Conservation (phyloP, 2,113 vertebrate species). For the Centropus unirufus region DNA sequence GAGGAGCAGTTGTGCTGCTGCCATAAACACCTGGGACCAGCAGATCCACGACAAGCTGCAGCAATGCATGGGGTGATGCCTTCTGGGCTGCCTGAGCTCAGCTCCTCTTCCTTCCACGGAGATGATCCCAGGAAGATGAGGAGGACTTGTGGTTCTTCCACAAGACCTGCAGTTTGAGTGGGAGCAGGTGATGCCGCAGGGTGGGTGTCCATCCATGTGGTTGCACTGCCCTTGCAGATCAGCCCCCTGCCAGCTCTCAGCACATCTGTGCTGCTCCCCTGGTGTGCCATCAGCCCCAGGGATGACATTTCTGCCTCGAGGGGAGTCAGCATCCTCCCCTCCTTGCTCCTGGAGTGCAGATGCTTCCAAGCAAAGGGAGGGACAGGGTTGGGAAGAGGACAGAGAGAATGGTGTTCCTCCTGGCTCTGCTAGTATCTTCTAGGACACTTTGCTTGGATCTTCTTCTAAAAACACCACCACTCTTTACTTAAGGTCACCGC, state of each 20-base stretch:
- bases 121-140: neutral
- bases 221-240: neutral
- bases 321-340: neutral
- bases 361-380: neutral
- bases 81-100: neutral
- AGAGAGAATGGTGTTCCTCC: neutral
- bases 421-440: neutral
- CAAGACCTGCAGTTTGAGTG: neutral
- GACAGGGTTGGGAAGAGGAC: neutral
- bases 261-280: neutral
- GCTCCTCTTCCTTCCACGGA: neutral
- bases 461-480: neutral
- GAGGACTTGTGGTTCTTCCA: neutral
- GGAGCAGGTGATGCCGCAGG: rapidly evolving
- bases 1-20: neutral
- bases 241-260: neutral
- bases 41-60: neutral
- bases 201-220: neutral
- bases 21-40: neutral
- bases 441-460: neutral
- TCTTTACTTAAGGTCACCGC: neutral
- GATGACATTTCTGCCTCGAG: neutral
- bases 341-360: neutral
- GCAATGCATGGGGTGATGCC: neutral
- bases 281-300: neutral